phyloP scores from a whole-genome alignment of 2,113 vertebrate species.

The Elachura formosa region DNA sequence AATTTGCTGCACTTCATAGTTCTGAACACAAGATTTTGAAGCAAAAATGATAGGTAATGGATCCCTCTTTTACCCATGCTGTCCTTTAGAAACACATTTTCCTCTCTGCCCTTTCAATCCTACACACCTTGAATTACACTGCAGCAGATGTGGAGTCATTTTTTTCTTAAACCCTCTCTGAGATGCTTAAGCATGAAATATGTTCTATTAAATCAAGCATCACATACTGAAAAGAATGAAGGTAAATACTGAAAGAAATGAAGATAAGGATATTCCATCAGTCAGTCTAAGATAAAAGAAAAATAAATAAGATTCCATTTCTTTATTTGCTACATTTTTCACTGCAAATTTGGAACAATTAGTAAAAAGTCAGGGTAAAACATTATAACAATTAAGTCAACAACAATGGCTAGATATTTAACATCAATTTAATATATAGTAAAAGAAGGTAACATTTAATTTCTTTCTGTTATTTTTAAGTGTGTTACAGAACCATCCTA shows the following conservation, averaged over 20 bases:
- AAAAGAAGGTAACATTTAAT: neutral
- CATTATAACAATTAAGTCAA: neutral
- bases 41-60: neutral
- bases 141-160: neutral
- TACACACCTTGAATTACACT: neutral
- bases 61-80: neutral
- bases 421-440: neutral
- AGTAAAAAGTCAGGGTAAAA: neutral
- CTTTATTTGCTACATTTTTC: neutral
- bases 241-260: neutral
- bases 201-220: neutral
- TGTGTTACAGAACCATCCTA: neutral
- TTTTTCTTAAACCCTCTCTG: neutral
- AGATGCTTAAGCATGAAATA: neutral
- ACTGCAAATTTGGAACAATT: neutral
- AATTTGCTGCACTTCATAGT: neutral
- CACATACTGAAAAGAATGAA: too few relatives aligned
- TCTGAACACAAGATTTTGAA: neutral
- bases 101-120: neutral
- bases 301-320: neutral
- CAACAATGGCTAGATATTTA: neutral
- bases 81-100: neutral
- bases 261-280: neutral
- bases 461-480: neutral
- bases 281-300: neutral